Base-by-base conservation (phyloP, 2,113 vertebrate species). In the Psilopsiagon aymara region DNA sequence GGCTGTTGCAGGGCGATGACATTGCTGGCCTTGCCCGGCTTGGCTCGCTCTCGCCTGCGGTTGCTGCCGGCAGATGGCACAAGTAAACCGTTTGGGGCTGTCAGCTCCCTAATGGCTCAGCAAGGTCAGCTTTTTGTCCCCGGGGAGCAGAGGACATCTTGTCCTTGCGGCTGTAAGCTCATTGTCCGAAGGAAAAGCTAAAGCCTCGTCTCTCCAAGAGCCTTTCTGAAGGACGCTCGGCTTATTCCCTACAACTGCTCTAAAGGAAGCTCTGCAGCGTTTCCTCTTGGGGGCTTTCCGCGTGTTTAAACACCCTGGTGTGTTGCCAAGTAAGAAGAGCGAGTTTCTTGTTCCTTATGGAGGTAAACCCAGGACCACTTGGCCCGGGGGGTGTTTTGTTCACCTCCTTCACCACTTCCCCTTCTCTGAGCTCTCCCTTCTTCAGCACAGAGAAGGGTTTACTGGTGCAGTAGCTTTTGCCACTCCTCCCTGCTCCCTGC, bases 41-140 rank as follows among this genome's bases (percentile, higher is more conserved):
- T 15, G 7, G 60, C 76, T 55, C 41, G 5, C 39, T 7, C 31
- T 37, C 1, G 2, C 20, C 24, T 33, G n/a, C 1, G 2, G 5
- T 21, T 18, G 25, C 41, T 44, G 77, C 95, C 96, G 82, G 90
- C 92, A 97, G 96, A 62, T 95, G 96, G 95, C 94, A 90, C 74
- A 46, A 86, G 33, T 7, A 76, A 2, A 13, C 86, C 62, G 55
- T 25, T 13, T 2, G n/a, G 1, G 31, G 49, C 64, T 67, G 3
- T 33, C 46, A 6, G 59, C 52, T 37, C 51, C 80, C 21, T 17
- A 6, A 78, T 24, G 62, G 29, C 90, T 90, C 67, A 15, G 70
- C 90, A 83, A 88, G 90, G 92, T 83, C 93, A 63, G 66, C 64
- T 51, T 74, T 68, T 67, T 90, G 68, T 83, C 90, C 88, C 59